Conservation (phyloP, 1,140 invertebrate species). For the Meteorus sp. region DNA sequence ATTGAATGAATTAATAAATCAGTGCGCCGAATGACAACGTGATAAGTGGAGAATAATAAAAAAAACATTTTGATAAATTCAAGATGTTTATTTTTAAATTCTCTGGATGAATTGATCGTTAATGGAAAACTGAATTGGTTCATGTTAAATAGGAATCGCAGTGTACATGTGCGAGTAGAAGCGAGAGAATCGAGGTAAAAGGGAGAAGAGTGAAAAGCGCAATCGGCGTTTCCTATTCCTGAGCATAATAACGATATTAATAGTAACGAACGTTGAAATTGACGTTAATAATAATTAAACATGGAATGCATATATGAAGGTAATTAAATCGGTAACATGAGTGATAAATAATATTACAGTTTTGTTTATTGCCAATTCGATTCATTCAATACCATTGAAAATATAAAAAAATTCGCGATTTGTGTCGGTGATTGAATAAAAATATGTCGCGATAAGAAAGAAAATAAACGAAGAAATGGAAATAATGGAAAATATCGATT, state of each 20-base stretch:
- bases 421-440: neutral
- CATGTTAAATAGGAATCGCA: too few species aligned
- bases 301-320: neutral
- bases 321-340: neutral
- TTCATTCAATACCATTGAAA: too few species aligned
- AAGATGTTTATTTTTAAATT: too few species aligned
- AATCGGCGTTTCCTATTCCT: neutral
- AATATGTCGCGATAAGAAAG: neutral
- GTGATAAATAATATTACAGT: neutral
- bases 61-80: too few species aligned
- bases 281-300: constrained; percentile 12
- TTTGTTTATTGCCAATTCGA: too few species aligned
- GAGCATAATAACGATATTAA: constrained; percentile 3
- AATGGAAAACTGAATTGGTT: too few species aligned
- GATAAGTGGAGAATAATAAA: too few species aligned
- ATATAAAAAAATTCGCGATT: too few species aligned
- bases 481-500: too few species aligned
- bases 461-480: neutral
- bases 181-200: constrained; percentile 12
- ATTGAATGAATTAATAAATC: too few species aligned
- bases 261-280: constrained; percentile 1
- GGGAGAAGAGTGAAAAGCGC: constrained; percentile 10
- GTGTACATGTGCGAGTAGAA: neutral
- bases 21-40: too few species aligned
- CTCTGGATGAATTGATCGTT: too few species aligned